These are phyloP conservation scores for Megamerina dolium DNA, from an alignment of 2,888 invertebrate genomes.

Conservation along the genomic window DNA sequence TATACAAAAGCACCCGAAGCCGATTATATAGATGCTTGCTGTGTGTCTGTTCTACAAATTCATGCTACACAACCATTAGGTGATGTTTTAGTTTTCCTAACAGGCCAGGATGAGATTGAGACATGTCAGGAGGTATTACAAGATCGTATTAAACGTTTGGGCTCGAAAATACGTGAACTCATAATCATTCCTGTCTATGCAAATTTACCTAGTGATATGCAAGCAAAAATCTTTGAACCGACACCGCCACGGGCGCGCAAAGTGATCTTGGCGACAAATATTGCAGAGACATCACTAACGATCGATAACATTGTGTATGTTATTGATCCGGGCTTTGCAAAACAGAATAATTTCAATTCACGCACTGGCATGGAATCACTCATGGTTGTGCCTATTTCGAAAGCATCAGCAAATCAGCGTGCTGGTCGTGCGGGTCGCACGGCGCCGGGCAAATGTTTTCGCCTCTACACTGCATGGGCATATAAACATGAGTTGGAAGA, in stretches of 20 bases:
- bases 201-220: conserved; percentile 97
- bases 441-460: conserved; percentile 96
- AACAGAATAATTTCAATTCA: conserved; percentile 97
- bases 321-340: conserved; percentile 98
- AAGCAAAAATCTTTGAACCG: conserved; percentile 97
- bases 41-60: conserved; percentile 96
- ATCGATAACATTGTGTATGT: conserved; percentile 99
- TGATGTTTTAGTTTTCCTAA: conserved; percentile 93
- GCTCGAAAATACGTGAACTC: conserved; percentile 87
- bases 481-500: conserved; percentile 98
- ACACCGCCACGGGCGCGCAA: conserved; percentile 95
- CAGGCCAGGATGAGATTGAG: conserved; percentile 89
- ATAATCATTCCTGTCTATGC: conserved; percentile 95
- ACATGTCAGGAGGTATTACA: conserved; percentile 82
- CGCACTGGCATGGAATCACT: conserved; percentile 98
- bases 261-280: conserved; percentile 96
- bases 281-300: conserved; percentile 97
- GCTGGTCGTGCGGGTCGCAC: conserved; percentile 94
- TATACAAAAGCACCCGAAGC: conserved; percentile 99
- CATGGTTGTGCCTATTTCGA: conserved; percentile 97
- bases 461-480: conserved; percentile 97
- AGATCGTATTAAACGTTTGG: conserved; percentile 86
- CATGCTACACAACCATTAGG: conserved; percentile 95
- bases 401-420: conserved; percentile 95
- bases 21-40: conserved; percentile 96